These are phyloP conservation scores for Allophyes oxyacanthae DNA, from an alignment of 2,888 invertebrate genomes.

Conservation along the genomic window DNA sequence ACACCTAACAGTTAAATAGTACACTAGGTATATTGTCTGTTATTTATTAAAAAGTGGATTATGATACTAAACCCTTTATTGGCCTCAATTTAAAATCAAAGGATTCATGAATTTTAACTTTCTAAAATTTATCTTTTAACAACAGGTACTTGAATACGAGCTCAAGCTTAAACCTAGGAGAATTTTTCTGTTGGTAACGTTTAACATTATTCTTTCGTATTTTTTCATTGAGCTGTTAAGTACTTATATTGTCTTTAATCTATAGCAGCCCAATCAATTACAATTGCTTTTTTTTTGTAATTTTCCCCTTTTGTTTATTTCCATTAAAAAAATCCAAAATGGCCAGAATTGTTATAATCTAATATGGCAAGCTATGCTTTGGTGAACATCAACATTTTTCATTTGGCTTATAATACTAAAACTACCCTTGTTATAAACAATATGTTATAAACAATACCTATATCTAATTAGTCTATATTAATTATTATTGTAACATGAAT, in stretches of 20 bases:
- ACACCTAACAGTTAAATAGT: conserved; percentile 24
- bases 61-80: conserved; percentile 4
- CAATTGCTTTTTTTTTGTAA: conserved; percentile 15
- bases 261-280: conserved; percentile 37
- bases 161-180: neutral
- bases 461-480: conserved; percentile 36
- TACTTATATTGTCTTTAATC: conserved; percentile 24
- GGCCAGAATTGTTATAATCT: conserved; percentile 74
- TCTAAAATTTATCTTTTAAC: conserved; percentile 10
- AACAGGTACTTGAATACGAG: conserved; percentile 20
- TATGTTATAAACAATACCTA: conserved; percentile 52
- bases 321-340: conserved; percentile 59
- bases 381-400: conserved; percentile 78
- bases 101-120: neutral
- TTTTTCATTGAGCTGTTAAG: conserved; percentile 19
- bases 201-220: conserved; percentile 4
- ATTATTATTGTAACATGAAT: conserved; percentile 34
- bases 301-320: conserved; percentile 44
- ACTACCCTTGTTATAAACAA: conserved; percentile 57
- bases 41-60: conserved; percentile 23
- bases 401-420: conserved; percentile 72
- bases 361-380: conserved; percentile 89
- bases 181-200: conserved; percentile 43
- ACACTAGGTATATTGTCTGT: too few species aligned
- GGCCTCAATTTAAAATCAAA: conserved; percentile 8